These are phyloP conservation scores for Rhea americana DNA, from an alignment of 2,113 vertebrate genomes.

Conservation along the genomic window DNA sequence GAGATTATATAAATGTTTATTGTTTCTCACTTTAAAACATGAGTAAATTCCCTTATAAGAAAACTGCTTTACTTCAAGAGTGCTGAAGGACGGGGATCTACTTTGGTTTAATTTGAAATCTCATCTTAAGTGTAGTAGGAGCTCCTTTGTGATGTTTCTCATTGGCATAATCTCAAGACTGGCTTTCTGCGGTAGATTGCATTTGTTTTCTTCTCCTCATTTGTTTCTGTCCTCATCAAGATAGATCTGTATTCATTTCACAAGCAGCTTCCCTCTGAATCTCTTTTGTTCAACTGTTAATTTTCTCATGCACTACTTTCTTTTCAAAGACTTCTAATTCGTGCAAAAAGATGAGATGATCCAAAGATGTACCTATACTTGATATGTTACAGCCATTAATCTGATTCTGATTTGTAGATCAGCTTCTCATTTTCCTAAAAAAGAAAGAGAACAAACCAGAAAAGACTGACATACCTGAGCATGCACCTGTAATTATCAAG, in stretches of 20 bases:
- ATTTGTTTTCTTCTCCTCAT: neutral
- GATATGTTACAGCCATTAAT: neutral
- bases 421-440: neutral
- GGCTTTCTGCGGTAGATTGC: neutral
- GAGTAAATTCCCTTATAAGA: neutral
- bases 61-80: neutral
- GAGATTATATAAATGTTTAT: neutral
- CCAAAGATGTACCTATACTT: neutral
- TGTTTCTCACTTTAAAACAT: neutral
- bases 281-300: slow-evolving; percentile 1
- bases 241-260: slow-evolving; percentile 32
- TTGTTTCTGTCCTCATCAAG: neutral
- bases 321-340: slow-evolving; percentile 13
- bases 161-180: neutral
- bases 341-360: neutral
- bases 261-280: slow-evolving; percentile 3
- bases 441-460: neutral
- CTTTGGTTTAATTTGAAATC: neutral
- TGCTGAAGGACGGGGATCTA: neutral
- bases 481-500: neutral
- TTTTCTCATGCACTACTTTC: neutral
- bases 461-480: neutral
- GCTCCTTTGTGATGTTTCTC: neutral
- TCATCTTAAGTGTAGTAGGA: neutral
- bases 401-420: neutral